Evolutionary conservation across 2,113 vertebrate genomes (phyloP).

Genomic region (Rhizomys pruinosus): DNA sequence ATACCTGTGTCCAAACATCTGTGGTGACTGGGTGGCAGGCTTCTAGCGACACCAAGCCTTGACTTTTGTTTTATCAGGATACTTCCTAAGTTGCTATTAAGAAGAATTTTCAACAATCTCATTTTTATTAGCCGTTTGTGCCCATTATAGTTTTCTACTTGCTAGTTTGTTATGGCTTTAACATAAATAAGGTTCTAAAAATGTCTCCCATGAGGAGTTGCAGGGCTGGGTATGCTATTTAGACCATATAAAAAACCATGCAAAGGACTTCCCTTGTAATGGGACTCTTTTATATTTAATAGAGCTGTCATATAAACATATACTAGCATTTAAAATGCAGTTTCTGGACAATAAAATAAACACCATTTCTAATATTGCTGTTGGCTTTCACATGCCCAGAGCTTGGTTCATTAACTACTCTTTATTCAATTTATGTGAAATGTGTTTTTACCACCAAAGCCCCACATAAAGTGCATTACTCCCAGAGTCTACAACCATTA

Average conservation of each 20-base stretch:
- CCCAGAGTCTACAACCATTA: conserved; percentile 10
- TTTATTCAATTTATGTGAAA: conserved; percentile 69
- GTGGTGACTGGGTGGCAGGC: conserved; percentile 81
- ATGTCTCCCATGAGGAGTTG: conserved; percentile 90
- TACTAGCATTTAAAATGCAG: conserved; percentile 88
- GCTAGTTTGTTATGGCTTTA: conserved; percentile 90
- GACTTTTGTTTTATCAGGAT: conserved; percentile 84
- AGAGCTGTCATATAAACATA: conserved; percentile 90
- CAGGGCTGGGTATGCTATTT: conserved; percentile 88
- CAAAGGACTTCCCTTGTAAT: conserved; percentile 87
- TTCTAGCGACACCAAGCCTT: conserved; percentile 81
- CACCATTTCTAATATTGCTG: conserved; percentile 88
- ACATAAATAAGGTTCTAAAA: conserved; percentile 93
- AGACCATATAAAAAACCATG: conserved; percentile 88
- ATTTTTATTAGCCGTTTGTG: conserved; percentile 91
- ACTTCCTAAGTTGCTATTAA: conserved; percentile 88
- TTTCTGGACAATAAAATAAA: conserved; percentile 89
- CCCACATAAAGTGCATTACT: conserved; percentile 29
- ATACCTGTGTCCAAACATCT: conserved; percentile 82
- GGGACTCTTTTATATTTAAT: conserved; percentile 90
- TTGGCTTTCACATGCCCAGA: conserved; percentile 85
- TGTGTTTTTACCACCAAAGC: conserved; percentile 75
- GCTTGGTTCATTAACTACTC: conserved; percentile 82
- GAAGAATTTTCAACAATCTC: conserved; percentile 90
- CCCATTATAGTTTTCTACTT: conserved; percentile 91